phyloP scores from a whole-genome alignment of 2,113 vertebrate genomes.

The Bubalus kerabau region DNA sequence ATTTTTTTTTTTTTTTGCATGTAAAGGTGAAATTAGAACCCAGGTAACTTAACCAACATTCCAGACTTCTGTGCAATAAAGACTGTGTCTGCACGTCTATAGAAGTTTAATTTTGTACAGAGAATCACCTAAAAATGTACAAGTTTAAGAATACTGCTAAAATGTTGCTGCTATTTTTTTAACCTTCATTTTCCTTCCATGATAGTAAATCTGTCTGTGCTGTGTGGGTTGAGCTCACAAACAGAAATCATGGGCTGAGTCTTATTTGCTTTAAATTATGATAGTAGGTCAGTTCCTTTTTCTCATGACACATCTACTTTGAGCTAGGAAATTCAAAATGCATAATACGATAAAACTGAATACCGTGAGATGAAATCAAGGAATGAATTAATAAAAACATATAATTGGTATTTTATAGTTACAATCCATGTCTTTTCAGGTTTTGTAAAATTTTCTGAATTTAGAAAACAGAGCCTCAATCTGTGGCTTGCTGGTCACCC shows the following conservation, averaged over 20 bases:
- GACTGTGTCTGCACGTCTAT: not conserved
- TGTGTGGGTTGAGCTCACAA: not conserved
- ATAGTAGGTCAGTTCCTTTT: not conserved
- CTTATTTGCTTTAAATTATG: not conserved
- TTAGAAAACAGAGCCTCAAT: not conserved
- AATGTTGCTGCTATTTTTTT: not conserved
- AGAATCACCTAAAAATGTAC: not conserved
- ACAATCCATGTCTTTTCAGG: not conserved
- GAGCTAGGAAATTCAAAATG: not conserved
- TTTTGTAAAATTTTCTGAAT: not conserved
- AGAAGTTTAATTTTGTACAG: not conserved
- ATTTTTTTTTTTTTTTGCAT: not conserved
- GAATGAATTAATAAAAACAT: not conserved
- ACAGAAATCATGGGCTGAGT: not conserved
- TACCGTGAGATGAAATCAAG: not conserved
- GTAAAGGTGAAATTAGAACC: not conserved
- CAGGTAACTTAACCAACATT: not conserved
- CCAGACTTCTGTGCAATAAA: not conserved
- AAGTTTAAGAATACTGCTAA: not conserved
- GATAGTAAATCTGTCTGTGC: not conserved
- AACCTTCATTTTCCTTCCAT: not conserved
- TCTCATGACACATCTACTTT: not conserved
- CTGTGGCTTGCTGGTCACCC: not conserved
- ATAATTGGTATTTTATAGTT: not conserved
- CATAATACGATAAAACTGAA: not conserved